Evolutionary conservation across 2,888 invertebrate genomes (phyloP).

Genomic region (Chrysodeixis includens): DNA sequence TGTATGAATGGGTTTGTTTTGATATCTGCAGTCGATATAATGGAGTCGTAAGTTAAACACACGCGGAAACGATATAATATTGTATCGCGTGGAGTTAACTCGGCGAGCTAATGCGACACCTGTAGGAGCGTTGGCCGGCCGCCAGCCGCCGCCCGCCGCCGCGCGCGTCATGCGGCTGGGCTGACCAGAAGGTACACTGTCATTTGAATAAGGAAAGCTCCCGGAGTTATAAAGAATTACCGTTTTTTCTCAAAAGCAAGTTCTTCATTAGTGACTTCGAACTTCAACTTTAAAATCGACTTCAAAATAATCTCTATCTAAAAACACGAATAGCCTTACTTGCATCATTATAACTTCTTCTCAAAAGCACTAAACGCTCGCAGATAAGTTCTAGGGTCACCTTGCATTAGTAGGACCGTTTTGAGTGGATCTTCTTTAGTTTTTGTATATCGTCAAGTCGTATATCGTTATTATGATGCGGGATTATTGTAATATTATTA

Average conservation of each 20-base stretch:
- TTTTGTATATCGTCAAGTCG: background rate
- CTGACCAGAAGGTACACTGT: slow-evolving; percentile 7
- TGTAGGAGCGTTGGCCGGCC: slow-evolving; percentile 36
- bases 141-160: slow-evolving; percentile 28
- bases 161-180: no score
- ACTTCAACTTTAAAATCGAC: no score
- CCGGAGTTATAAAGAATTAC: background rate
- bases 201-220: background rate
- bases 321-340: no score
- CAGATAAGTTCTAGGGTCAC: background rate
- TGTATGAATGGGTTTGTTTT: slow-evolving; percentile 4
- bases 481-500: slow-evolving; percentile 12
- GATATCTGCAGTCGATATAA: background rate
- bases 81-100: background rate
- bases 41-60: background rate
- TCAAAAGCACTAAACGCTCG: background rate
- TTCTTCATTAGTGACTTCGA: no score
- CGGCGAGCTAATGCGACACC: slow-evolving; percentile 30
- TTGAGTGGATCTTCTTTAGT: slow-evolving; percentile 13
- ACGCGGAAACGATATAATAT: background rate
- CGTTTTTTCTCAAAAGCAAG: no score
- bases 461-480: slow-evolving; percentile 7
- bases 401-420: background rate
- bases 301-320: no score
- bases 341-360: background rate